Evolutionary conservation across 1,140 invertebrate species (phyloP), one percentile per base, ranked within the genome.

Genomic region (Schlechtendalia chinensis): DNA sequence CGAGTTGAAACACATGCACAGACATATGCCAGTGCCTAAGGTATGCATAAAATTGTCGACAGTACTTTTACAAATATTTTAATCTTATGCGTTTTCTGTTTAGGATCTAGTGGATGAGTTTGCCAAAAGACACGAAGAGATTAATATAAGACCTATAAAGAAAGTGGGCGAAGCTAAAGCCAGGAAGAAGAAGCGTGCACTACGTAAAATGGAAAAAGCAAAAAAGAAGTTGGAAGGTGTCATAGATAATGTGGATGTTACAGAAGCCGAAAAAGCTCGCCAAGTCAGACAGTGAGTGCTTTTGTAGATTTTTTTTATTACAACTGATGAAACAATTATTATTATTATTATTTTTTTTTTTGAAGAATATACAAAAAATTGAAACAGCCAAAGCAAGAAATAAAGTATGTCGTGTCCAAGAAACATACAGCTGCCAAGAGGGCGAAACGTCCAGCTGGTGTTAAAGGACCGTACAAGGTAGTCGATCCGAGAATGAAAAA

Each of bases 151-250:
- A 75, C 96, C 98, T 19, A 97, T 99, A 65, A 99, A 99, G 86
- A 99, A 99, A 89, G 94, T 99, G 0, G 91, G 97, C 82, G 96
- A 99, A 88, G 98, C 98, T 0, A 99, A 98, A 86, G 95, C 96
- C 0, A 91, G 98, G 65, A 99, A 99, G 88, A 98, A 98, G 90
- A 93, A 91, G 85, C 91, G 95, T 82, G 91, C 93, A 61, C 85
- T 93, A 69, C 93, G 91, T 82, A 93, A 92, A 85, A 86, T 99
- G 85, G 95, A 98, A 83, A 96, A 93, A 84, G 96, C 96, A 0
- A 96, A 97, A 86, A 99, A 99, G 87, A 96, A 95, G 86, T 92
- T 96, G 1, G 97, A 99, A 86, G 89, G 90, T 22, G 88, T 99
- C 16, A 91, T 97, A 86, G 96, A 98, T 59, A 95, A 94, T 85